Conservation (phyloP, 2,113 vertebrate genomes). For the Hemiscyllium ocellatum region DNA sequence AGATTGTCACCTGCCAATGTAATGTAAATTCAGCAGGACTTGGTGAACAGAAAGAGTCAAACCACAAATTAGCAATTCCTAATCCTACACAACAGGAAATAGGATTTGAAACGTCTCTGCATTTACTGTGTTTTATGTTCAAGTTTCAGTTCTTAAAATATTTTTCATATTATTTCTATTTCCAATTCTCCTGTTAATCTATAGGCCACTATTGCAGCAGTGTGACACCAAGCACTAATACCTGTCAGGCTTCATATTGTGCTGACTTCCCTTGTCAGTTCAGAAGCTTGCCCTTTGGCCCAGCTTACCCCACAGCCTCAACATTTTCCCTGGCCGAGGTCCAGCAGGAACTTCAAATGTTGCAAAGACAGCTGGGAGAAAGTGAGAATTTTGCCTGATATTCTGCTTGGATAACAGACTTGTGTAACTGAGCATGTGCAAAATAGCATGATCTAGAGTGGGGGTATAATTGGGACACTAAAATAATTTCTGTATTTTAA, state of each 20-base stretch:
- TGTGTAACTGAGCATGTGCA: slow-evolving; percentile 27
- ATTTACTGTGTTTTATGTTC: slow-evolving; percentile 28
- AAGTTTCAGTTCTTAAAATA: background rate
- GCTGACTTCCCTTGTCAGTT: slow-evolving; percentile 44
- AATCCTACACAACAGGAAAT: background rate
- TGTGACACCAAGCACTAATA: slow-evolving; percentile 50
- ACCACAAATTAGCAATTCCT: background rate
- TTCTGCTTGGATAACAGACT: background rate
- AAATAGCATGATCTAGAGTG: slow-evolving; percentile 18
- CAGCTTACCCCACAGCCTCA: slow-evolving; percentile 53
- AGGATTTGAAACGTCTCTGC: background rate
- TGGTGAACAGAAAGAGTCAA: background rate
- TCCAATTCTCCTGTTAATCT: slow-evolving; percentile 51
- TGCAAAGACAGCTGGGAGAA: slow-evolving; percentile 78
- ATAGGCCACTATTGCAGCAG: slow-evolving; percentile 62
- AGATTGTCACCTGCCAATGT: background rate
- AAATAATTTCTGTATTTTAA: slow-evolving; percentile 2
- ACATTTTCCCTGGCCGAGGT: slow-evolving; percentile 75
- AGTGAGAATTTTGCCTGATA: slow-evolving; percentile 55
- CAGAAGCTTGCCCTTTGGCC: slow-evolving; percentile 49
- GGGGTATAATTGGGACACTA: slow-evolving; percentile 9
- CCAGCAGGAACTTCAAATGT: slow-evolving; percentile 83
- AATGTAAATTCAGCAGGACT: background rate
- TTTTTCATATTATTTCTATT: slow-evolving; percentile 45
- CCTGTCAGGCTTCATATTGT: slow-evolving; percentile 45